Percentiles rank a stretch among this genome's conserved stretches.
Evolutionary conservation across 2,113 vertebrate genomes (phyloP).

Genomic region (Tinamus guttatus): DNA sequence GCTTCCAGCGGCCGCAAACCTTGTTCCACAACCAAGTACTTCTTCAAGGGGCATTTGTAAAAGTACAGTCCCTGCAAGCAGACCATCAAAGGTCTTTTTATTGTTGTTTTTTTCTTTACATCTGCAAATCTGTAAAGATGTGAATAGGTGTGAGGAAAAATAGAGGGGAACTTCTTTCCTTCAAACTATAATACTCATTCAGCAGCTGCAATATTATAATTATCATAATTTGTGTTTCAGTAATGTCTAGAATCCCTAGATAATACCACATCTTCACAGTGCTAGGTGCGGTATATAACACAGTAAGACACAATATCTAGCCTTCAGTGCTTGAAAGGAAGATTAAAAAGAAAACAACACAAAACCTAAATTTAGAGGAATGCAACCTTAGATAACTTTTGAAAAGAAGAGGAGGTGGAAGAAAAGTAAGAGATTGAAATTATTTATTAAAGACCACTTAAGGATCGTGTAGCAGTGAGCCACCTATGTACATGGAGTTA

Average conservation of each 20-base stretch:
- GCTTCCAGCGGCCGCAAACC: neutral
- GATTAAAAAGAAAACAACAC: neutral
- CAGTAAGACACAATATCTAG: conserved; percentile 1
- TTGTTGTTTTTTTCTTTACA: neutral
- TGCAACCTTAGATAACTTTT: neutral
- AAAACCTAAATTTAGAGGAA: neutral
- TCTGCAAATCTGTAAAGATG: neutral
- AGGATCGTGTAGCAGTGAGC: neutral
- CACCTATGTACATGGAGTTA: neutral
- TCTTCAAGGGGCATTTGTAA: neutral
- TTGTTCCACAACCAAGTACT: neutral
- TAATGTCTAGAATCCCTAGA: conserved; percentile 1
- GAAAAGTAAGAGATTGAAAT: neutral
- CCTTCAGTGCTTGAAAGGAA: neutral
- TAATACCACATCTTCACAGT: neutral
- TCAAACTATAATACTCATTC: neutral
- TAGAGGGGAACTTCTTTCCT: neutral
- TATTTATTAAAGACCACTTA: neutral
- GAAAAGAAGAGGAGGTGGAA: neutral
- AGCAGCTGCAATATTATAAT: conserved; percentile 43
- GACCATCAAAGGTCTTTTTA: neutral
- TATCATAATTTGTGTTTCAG: conserved; percentile 38
- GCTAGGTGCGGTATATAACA: neutral
- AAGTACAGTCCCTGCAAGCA: neutral
- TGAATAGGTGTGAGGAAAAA: neutral